Evolutionary conservation across 2,113 vertebrate genomes (phyloP).

Genomic region (Limanda limanda): DNA sequence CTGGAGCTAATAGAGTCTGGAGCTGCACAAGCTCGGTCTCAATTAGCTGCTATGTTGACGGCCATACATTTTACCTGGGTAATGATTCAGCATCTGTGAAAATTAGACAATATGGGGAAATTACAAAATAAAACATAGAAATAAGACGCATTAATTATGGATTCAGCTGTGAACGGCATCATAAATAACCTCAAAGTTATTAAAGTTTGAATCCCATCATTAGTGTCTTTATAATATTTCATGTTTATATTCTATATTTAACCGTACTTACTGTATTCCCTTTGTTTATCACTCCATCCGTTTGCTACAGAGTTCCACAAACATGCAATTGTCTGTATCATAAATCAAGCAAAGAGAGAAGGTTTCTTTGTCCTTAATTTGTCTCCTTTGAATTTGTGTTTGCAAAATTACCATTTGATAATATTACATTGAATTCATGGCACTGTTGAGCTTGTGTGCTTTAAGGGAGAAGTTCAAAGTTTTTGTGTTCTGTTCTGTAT

Average conservation of each 20-base stretch:
- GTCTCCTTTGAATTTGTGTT: neutral
- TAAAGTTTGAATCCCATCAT: neutral
- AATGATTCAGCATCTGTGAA: neutral
- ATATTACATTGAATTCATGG: no score
- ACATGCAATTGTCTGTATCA: neutral
- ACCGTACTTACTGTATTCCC: neutral
- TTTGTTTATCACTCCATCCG: no score
- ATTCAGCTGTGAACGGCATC: neutral
- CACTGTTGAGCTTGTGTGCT: no score
- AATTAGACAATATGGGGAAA: neutral
- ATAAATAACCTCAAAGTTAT: conserved; percentile 10
- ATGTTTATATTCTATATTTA: neutral
- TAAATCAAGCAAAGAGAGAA: neutral
- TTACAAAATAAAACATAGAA: neutral
- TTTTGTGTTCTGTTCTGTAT: neutral
- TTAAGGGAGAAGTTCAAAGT: neutral
- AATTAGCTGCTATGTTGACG: neutral
- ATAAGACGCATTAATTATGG: neutral
- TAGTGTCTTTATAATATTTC: neutral
- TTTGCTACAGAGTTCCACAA: no score
- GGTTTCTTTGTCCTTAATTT: neutral
- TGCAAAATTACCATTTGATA: no score
- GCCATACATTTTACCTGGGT: neutral
- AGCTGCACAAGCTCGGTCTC: conserved; percentile 7
- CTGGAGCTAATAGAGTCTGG: neutral